Evolutionary conservation across 2,113 vertebrate genomes (phyloP).

Genomic region (Zeus faber): DNA sequence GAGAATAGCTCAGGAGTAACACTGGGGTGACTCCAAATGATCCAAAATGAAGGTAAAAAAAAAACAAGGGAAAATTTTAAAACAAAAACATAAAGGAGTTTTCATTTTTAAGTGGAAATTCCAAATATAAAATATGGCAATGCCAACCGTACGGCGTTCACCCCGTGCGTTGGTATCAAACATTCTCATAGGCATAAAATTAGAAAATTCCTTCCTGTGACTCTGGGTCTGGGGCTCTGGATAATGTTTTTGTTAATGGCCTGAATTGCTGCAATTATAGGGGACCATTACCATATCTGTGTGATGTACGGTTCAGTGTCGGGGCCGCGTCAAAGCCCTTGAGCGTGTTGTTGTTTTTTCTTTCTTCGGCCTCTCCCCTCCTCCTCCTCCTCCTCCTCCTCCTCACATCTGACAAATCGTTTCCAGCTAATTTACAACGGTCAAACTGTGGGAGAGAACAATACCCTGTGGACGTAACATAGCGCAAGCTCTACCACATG

Average conservation of each 20-base stretch:
- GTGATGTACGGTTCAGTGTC: conserved; percentile 45
- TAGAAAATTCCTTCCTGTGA: conserved; percentile 33
- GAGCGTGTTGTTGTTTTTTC: conserved; percentile 56
- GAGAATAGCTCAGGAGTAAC: too few species aligned
- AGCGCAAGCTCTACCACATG: conserved; percentile 51
- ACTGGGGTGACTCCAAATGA: too few species aligned
- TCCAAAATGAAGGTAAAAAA: too few species aligned
- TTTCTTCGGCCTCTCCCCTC: conserved; percentile 24
- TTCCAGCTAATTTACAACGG: conserved; percentile 70
- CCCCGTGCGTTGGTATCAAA: conserved; percentile 11
- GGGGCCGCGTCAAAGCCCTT: conserved; percentile 44
- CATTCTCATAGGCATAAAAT: conserved; percentile 28
- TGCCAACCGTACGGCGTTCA: conserved; percentile 4
- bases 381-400: conserved; percentile 22
- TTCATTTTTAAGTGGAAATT: too few species aligned
- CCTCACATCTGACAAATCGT: conserved; percentile 67
- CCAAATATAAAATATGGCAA: conserved; percentile 34
- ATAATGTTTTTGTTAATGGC: conserved; percentile 42
- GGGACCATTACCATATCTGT: conserved; percentile 51
- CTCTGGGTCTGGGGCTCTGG: conserved; percentile 20
- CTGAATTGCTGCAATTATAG: conserved; percentile 48
- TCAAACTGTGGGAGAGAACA: conserved; percentile 66
- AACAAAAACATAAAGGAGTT: too few species aligned
- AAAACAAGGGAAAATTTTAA: too few species aligned
- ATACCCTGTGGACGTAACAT: conserved; percentile 52